These are phyloP conservation scores for Halictus rubicundus DNA, from an alignment of 1,140 invertebrate species.

Conservation along the genomic window DNA sequence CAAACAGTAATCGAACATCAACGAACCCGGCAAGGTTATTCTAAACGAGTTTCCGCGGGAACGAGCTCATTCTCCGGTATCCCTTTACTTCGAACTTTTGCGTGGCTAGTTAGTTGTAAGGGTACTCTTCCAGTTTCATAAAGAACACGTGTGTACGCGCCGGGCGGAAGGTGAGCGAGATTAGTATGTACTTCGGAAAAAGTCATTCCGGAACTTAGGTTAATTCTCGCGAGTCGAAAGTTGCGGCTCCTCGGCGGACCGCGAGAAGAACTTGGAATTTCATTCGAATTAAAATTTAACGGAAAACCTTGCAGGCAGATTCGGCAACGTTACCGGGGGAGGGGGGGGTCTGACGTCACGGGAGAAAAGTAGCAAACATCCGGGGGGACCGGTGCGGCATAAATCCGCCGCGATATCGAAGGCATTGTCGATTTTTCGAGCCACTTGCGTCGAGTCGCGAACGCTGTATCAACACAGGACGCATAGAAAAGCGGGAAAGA, in stretches of 20 bases:
- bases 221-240: neutral
- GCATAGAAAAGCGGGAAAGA: conserved; percentile 47
- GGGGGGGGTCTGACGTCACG: no score
- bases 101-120: no score
- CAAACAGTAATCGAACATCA: neutral
- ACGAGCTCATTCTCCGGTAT: neutral
- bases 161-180: neutral
- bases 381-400: neutral
- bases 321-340: no score
- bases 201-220: no score
- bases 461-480: neutral
- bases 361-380: neutral
- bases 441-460: neutral
- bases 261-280: neutral
- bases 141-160: neutral
- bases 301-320: neutral
- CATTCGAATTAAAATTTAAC: neutral
- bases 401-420: neutral
- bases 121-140: neutral
- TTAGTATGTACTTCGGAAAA: no score
- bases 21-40: neutral
- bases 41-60: neutral
- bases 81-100: neutral
- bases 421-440: conserved; percentile 5
- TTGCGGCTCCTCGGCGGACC: neutral